Evolutionary conservation across 1,140 invertebrate species (phyloP).

Genomic region (Apocrypta bakeri): DNA sequence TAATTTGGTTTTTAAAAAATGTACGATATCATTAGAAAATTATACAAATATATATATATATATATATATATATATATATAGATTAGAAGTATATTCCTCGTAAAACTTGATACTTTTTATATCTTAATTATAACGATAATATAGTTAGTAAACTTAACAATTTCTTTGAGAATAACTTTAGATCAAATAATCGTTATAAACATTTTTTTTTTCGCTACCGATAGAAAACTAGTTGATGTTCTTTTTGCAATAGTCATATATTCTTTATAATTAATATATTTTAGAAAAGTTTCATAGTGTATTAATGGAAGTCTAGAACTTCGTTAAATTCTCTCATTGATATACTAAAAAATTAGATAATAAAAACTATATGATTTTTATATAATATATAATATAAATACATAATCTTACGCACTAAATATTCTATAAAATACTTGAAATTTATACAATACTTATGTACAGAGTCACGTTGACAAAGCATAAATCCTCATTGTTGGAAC

Average conservation of each 20-base stretch:
- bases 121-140: not conserved
- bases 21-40: not conserved
- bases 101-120: too few species aligned
- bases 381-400: slow-evolving; percentile 8
- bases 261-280: slow-evolving; percentile 4
- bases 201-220: slow-evolving; percentile 1
- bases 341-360: slow-evolving; percentile 39
- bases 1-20: not conserved
- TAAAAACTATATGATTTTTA: not conserved
- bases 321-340: slow-evolving; percentile 11
- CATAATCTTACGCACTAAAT: not conserved
- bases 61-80: too few species aligned
- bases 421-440: slow-evolving; percentile 5
- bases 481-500: slow-evolving; percentile 1
- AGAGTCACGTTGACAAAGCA: slow-evolving; percentile 11
- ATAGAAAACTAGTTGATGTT: slow-evolving; percentile 22
- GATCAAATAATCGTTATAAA: not conserved
- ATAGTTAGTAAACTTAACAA: not conserved
- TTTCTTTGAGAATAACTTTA: slow-evolving; percentile 6
- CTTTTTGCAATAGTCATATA: not conserved
- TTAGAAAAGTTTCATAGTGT: slow-evolving; percentile 23
- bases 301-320: slow-evolving; percentile 20
- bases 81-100: too few species aligned
- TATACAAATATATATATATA: not conserved
- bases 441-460: slow-evolving; percentile 34